A percentile compares a stretch with the other conserved stretches of the same genome.
Evolutionary conservation across 2,888 invertebrate species (phyloP).

Genomic region (Patella pellucida): DNA sequence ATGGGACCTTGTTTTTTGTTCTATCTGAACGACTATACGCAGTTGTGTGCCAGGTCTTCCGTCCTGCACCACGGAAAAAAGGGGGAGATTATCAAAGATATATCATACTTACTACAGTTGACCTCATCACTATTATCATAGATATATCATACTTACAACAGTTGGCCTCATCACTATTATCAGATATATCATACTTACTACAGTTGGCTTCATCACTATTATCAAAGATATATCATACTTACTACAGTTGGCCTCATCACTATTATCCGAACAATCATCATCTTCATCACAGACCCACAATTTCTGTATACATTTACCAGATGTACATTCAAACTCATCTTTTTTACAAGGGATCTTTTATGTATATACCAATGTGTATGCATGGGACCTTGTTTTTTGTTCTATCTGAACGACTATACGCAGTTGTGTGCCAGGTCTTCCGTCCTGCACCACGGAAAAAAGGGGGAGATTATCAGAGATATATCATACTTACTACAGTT

Average conservation of each 20-base stretch:
- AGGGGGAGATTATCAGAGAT: too few species aligned
- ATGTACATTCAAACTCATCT: constrained; percentile 35
- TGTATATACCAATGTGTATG: too few species aligned
- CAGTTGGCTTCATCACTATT: constrained; percentile 92
- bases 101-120: constrained; percentile 72
- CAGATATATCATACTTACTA: constrained; percentile 74
- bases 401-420: too few species aligned
- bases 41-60: too few species aligned
- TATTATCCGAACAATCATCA: constrained; percentile 96
- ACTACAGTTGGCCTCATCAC: constrained; percentile 87
- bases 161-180: constrained; percentile 94
- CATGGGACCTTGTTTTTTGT: too few species aligned
- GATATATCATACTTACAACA: constrained; percentile 47
- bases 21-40: too few species aligned
- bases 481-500: too few species aligned
- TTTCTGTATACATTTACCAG: constrained; percentile 74
- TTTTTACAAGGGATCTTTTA: neutral
- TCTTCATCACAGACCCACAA: constrained; percentile 93
- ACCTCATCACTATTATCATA: constrained; percentile 95
- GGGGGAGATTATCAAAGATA: too few species aligned
- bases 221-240: constrained; percentile 75
- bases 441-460: too few species aligned
- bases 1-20: too few species aligned
- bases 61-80: too few species aligned
- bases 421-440: too few species aligned